These are phyloP conservation scores for Lepisosteus osseus DNA, from an alignment of 2,113 vertebrate genomes.

Conservation along the genomic window DNA sequence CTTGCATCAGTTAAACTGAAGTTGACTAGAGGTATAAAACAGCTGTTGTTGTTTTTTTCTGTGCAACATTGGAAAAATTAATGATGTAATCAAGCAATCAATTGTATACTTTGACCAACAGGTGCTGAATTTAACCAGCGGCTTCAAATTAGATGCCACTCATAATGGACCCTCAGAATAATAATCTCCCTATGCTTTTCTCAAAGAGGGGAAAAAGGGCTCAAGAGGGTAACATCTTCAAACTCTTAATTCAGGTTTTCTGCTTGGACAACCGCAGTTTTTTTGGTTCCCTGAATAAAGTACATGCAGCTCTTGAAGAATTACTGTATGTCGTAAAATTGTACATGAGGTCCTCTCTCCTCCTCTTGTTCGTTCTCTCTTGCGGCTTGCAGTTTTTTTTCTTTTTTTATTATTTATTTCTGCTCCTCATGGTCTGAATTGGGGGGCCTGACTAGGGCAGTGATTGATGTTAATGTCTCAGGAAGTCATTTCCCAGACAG, in stretches of 20 bases:
- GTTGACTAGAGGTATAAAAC: slow-evolving; percentile 55
- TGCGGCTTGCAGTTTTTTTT: slow-evolving; percentile 11
- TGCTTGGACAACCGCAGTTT: slow-evolving; percentile 8
- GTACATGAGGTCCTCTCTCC: slow-evolving; percentile 16
- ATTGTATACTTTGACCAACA: slow-evolving; percentile 67
- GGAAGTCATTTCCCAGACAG: slow-evolving; percentile 73
- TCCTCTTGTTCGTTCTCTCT: slow-evolving; percentile 16
- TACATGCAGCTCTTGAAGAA: slow-evolving; percentile 14
- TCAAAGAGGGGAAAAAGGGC: slow-evolving; percentile 46
- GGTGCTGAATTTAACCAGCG: slow-evolving; percentile 55
- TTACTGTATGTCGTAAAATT: not conserved
- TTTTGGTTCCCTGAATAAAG: slow-evolving; percentile 7
- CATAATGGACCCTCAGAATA: slow-evolving; percentile 45
- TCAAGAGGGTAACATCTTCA: slow-evolving; percentile 46
- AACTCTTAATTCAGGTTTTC: slow-evolving; percentile 24
- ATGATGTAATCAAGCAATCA: slow-evolving; percentile 75
- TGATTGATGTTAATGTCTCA: slow-evolving; percentile 74
- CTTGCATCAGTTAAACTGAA: slow-evolving; percentile 53
- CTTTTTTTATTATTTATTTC: slow-evolving; percentile 42
- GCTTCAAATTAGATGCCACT: slow-evolving; percentile 40
- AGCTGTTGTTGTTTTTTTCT: slow-evolving; percentile 59
- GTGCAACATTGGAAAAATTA: slow-evolving; percentile 74
- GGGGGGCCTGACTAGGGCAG: slow-evolving; percentile 53
- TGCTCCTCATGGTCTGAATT: slow-evolving; percentile 42
- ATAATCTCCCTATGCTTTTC: slow-evolving; percentile 43